phyloP scores from a whole-genome alignment of 2,797 vertebrate species.

The Tragelaphus oryx region DNA sequence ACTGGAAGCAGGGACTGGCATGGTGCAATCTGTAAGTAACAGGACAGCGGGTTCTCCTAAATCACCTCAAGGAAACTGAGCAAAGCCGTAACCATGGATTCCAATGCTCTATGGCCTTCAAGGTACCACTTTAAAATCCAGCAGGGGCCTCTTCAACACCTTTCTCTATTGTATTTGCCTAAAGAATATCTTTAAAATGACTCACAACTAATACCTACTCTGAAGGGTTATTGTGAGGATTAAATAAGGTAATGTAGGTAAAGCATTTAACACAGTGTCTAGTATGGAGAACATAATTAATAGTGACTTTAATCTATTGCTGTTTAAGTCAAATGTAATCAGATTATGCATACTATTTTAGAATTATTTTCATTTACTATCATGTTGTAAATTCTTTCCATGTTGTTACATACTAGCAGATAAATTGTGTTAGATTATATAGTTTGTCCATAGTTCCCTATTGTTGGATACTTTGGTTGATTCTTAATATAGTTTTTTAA shows the following conservation, averaged over 20 bases:
- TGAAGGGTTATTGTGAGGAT: neutral
- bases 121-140: constrained; percentile 17
- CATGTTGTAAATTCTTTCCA: neutral
- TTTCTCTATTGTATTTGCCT: constrained; percentile 52
- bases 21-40: constrained; percentile 30
- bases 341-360: neutral
- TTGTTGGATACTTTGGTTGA: neutral
- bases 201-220: neutral
- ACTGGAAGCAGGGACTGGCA: neutral
- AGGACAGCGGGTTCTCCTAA: neutral
- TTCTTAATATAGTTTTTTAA: neutral
- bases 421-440: neutral
- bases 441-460: neutral
- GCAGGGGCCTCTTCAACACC: neutral
- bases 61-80: neutral
- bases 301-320: neutral
- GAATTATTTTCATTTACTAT: neutral
- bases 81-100: neutral
- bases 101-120: neutral
- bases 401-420: neutral
- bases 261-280: neutral
- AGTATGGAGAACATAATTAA: neutral
- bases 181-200: neutral
- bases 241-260: neutral
- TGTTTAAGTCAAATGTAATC: neutral